Evolutionary conservation across 2,113 vertebrate genomes (phyloP).

Genomic region (Coptodon bakossiorum): DNA sequence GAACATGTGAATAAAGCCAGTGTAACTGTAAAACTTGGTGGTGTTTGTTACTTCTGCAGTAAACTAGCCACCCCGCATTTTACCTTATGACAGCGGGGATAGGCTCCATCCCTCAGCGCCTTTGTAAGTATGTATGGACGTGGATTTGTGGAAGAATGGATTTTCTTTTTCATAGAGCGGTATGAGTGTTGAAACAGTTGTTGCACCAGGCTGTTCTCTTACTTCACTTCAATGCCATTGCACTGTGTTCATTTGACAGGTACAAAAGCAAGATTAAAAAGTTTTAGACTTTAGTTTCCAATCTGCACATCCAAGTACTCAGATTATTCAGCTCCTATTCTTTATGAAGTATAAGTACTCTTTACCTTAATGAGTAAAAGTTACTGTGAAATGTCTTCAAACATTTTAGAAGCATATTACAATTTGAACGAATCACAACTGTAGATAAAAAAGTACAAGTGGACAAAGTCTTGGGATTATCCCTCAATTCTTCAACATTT

Average conservation of each 20-base stretch:
- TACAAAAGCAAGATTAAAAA: background rate
- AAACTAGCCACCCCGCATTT: accelerated
- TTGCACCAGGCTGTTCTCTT: background rate
- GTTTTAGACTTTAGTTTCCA: background rate
- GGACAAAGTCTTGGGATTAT: background rate
- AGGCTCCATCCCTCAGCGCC: background rate
- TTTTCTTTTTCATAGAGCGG: background rate
- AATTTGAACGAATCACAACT: background rate
- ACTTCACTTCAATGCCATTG: background rate
- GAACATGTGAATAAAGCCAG: background rate
- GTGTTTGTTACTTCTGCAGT: background rate
- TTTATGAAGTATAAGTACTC: background rate
- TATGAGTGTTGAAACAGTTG: background rate
- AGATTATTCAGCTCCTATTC: background rate
- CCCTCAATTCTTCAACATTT: background rate
- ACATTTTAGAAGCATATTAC: background rate
- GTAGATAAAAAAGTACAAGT: background rate
- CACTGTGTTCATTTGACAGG: background rate
- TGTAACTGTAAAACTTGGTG: background rate
- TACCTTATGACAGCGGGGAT: background rate
- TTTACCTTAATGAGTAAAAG: background rate
- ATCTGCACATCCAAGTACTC: background rate
- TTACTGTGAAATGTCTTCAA: background rate
- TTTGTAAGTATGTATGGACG: background rate
- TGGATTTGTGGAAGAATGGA: background rate